These are phyloP conservation scores for Pseudomyrmex cubaensis DNA, from an alignment of 1,140 invertebrate genomes.

Conservation along the genomic window DNA sequence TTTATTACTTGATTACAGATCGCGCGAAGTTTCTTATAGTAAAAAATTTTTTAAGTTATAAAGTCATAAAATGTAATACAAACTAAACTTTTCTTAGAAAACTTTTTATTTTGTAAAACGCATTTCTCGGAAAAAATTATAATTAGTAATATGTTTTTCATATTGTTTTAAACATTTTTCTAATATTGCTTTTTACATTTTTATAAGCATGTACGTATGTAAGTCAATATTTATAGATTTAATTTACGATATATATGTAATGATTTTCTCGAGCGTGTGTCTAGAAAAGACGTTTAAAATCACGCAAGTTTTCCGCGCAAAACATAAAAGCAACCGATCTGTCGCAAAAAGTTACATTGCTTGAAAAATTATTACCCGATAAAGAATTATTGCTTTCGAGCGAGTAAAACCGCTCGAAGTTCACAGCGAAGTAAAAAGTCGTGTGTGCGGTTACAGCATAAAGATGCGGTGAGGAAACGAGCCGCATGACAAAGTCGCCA, in stretches of 20 bases:
- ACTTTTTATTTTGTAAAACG: too few species aligned
- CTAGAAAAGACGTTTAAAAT: background rate
- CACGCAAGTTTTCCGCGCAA: background rate
- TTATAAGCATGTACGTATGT: too few species aligned
- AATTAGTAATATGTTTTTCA: too few species aligned
- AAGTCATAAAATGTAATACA: too few species aligned
- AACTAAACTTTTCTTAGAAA: too few species aligned
- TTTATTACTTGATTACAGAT: background rate
- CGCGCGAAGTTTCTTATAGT: too few species aligned
- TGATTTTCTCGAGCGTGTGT: background rate
- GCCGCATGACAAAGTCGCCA: slow-evolving; percentile 28
- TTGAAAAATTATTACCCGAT: slow-evolving; percentile 15
- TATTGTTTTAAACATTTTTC: too few species aligned
- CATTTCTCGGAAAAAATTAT: too few species aligned
- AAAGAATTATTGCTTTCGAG: slow-evolving; percentile 17
- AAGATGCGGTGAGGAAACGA: slow-evolving; percentile 30
- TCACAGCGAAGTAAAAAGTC: slow-evolving; percentile 28
- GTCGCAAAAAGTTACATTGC: background rate
- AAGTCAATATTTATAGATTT: background rate
- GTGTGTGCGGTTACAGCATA: slow-evolving; percentile 19
- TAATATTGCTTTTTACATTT: too few species aligned
- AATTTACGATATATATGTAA: background rate
- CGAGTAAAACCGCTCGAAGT: background rate
- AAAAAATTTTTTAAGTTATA: background rate
- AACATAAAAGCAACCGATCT: background rate